Evolutionary conservation across 1,140 invertebrate genomes (phyloP), one percentile per base, ranked within the genome.

Genomic region (Gryon sp.): DNA sequence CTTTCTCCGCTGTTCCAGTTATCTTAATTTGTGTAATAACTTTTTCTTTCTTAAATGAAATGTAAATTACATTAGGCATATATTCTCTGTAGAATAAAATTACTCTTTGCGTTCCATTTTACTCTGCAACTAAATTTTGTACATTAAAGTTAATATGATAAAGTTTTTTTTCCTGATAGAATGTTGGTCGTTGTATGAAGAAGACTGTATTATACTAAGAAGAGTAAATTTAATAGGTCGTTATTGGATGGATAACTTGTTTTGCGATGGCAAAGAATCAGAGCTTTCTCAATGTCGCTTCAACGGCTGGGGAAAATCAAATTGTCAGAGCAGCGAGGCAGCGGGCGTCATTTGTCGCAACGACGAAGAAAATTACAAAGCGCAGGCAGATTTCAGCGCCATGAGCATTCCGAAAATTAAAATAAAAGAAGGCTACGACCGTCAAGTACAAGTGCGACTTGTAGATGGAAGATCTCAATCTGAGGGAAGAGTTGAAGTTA

Each of bases 201-300:
- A n/a, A n/a, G n/a, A n/a, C n/a, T n/a, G n/a, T n/a, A n/a, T n/a
- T n/a, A n/a, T n/a, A n/a, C n/a, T n/a, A n/a, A n/a, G n/a, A n/a
- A n/a, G n/a, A n/a, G n/a, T n/a, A n/a, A n/a, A n/a, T n/a, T 82
- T 45, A 66, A 16, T 72, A 95, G 94, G 91, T 77, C 92, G 91
- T 76, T 96, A 92, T 77, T 97, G 95, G 95, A 93, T 98, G 93
- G 96, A 98, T 83, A 96, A 97, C 84, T 84, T 97, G 3, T 93
- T 92, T 62, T 99, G 97, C 84, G 90, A 93, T 78, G 97, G 96
- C 0, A 90, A 91, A 45, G 97, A 98, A 84, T 82, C 86, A 8
- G 91, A 91, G 32, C 80, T 98, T 7, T 86, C 89, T 0, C 83
- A 92, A 0, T 98, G 97, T 83, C 89, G 93, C 8, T 96, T 95